A percentile compares a stretch with the other conserved stretches of the same genome.
Evolutionary conservation across 2,113 vertebrate genomes (phyloP).

Genomic region (Chauna torquata): DNA sequence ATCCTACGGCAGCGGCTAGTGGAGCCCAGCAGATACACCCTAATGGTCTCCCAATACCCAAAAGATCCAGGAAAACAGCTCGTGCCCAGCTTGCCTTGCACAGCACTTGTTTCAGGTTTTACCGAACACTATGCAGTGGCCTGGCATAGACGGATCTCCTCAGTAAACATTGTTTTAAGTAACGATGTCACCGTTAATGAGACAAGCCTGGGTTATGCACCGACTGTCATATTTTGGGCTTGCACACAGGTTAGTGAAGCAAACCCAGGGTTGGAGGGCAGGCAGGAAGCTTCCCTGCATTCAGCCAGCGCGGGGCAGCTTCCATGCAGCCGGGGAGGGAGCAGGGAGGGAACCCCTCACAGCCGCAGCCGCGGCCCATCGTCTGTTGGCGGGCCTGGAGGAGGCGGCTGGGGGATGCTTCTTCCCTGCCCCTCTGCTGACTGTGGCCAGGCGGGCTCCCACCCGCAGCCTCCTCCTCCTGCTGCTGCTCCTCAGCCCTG

Average conservation of each 20-base stretch:
- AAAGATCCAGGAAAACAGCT: not conserved
- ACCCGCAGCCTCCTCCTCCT: not conserved
- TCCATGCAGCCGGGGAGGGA: too few relatives aligned
- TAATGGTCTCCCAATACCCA: not conserved
- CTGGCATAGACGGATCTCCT: not conserved
- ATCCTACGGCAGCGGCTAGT: not conserved
- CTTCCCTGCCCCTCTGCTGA: not conserved
- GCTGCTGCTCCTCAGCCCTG: not conserved
- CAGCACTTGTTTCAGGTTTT: not conserved
- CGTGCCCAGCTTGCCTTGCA: not conserved
- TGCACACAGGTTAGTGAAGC: not conserved
- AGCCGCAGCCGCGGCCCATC: not conserved
- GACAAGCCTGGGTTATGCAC: not conserved
- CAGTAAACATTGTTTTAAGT: not conserved
- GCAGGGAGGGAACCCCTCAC: not conserved
- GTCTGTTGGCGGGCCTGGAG: not conserved
- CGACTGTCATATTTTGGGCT: not conserved
- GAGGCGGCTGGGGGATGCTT: not conserved
- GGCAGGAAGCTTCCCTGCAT: not conserved
- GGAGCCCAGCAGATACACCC: not conserved
- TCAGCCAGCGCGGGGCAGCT: fast-evolving
- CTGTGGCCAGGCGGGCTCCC: not conserved
- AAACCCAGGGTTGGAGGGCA: not conserved
- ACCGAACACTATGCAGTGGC: not conserved
- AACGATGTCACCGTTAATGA: not conserved